Conservation (phyloP, 2,888 invertebrate genomes). For the Noctua fimbriata region DNA sequence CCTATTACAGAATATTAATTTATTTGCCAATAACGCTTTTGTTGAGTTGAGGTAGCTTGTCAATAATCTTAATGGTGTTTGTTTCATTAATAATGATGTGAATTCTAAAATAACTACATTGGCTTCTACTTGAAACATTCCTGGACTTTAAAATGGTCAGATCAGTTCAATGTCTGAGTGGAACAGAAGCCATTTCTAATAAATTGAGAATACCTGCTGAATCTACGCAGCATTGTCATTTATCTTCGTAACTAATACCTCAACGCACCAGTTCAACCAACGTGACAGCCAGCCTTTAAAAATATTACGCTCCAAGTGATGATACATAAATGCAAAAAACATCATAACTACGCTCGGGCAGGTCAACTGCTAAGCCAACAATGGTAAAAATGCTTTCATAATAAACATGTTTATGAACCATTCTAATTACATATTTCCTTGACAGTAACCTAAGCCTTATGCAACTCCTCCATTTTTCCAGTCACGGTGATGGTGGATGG, state of each 20-base stretch:
- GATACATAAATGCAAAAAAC: neutral
- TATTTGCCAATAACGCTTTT: slow-evolving; percentile 52
- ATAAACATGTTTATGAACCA: neutral
- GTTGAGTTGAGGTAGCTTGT: slow-evolving; percentile 3
- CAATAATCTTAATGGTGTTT: neutral
- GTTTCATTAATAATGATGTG: neutral
- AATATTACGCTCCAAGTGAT: neutral
- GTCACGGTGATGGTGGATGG: slow-evolving; percentile 43
- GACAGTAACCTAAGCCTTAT: slow-evolving; percentile 40
- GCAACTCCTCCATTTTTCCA: slow-evolving; percentile 54
- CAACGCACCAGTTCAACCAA: neutral
- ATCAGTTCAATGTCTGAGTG: no score
- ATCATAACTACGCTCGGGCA: no score
- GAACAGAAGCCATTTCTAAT: neutral
- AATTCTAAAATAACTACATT: neutral
- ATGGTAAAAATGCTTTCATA: neutral
- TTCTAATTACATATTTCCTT: slow-evolving; percentile 31
- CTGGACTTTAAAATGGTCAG: neutral
- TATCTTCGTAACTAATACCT: neutral
- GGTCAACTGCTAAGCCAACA: neutral
- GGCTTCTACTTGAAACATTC: neutral
- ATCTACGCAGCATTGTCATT: neutral
- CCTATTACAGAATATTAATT: slow-evolving; percentile 54
- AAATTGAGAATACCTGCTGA: neutral
- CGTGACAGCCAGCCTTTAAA: neutral